phyloP scores from a whole-genome alignment of 2,888 invertebrate species.

The Slavum lentiscoides region DNA sequence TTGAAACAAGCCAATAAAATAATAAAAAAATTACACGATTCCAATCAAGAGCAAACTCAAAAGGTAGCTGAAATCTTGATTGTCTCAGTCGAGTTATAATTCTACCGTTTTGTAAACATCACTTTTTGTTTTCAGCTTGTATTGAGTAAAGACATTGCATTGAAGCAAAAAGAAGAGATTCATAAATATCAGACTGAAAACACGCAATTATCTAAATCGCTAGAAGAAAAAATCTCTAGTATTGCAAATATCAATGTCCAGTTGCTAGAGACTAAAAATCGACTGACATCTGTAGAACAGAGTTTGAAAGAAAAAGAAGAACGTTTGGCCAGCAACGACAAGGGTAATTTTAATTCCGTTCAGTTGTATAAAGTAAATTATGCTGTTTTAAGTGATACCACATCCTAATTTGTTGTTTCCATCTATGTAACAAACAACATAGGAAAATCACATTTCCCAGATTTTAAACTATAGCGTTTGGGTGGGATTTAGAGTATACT shows the following conservation, averaged over 20 bases:
- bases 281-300: not conserved
- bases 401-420: too few relatives aligned
- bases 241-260: constrained; percentile 18
- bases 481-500: too few relatives aligned
- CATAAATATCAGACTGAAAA: constrained; percentile 31
- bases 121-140: constrained; percentile 25
- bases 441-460: too few relatives aligned
- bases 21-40: constrained; percentile 48
- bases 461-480: too few relatives aligned
- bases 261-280: constrained; percentile 35
- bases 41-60: constrained; percentile 37
- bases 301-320: constrained; percentile 50
- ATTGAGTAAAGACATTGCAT: constrained; percentile 40
- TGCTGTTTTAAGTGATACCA: not conserved
- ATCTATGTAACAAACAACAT: too few relatives aligned
- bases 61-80: constrained; percentile 19
- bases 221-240: constrained; percentile 24
- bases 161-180: constrained; percentile 49
- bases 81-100: not conserved
- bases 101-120: not conserved
- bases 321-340: constrained; percentile 41
- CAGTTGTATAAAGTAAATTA: not conserved
- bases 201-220: constrained; percentile 8
- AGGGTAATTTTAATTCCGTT: constrained; percentile 12
- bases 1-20: constrained; percentile 51